Evolutionary conservation across 1,140 invertebrate genomes (phyloP), one percentile per base, ranked within the genome.

Genomic region (Panagrolaimus sp.): DNA sequence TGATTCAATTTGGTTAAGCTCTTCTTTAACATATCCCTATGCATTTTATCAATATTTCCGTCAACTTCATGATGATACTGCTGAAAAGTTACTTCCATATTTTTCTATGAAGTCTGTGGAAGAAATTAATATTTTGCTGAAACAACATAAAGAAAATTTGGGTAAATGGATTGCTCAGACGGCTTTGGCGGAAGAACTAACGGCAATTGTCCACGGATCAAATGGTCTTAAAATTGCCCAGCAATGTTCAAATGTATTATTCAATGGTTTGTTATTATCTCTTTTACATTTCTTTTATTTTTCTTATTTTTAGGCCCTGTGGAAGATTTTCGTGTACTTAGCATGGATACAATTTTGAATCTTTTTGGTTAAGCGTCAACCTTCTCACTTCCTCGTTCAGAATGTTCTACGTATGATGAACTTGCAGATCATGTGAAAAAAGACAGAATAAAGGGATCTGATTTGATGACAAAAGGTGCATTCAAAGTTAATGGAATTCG

Each of bases 21-120:
- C 86, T 8, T 77, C 87, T 0, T 90, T 89, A 85, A 94, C 92
- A 5, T 92, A 91, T 0, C 88, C 91, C 43, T 98, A 92, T 85
- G 88, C 91, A 26, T 85, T 98, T 4, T 98, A 96, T 83, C 95
- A 98, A 83, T 85, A 86, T 65, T 83, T 81, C 67, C 63, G 68
- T 4, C 80, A 83, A 65, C 68, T 77, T 21, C 81, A 82, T 48
- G 80, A 83, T 55, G 67, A 65, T 24, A 65, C 72, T 63, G 79
- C 76, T 0, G 79, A 73, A 44, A 58, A 71, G 38, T 64, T 82
- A n/a, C 32, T 73, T 28, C 9, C 64, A 1, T 71, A 71, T 24
- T 74, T 79, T 44, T 81, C 77, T 21, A 45, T 79, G 15, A 63
- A 66, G 44, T 17, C 55, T 12, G 21, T 71, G 4, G 72, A 75